phyloP scores from a whole-genome alignment of 2,888 invertebrate species.

The Steromphala cineraria region DNA sequence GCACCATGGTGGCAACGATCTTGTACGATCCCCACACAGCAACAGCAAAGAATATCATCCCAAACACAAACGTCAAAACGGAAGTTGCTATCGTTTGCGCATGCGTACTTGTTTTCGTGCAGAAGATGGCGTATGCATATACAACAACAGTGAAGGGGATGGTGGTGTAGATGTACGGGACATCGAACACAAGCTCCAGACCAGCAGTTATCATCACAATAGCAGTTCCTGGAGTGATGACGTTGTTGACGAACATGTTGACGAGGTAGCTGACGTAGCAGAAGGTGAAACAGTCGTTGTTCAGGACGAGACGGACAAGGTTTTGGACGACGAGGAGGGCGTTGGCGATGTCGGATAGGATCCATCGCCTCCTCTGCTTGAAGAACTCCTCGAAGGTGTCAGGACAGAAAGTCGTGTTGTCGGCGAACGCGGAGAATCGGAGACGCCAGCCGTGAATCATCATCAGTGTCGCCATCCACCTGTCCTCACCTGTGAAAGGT shows the following conservation, averaged over 20 bases:
- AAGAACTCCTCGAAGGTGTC: conserved; percentile 56
- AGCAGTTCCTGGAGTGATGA: conserved; percentile 55
- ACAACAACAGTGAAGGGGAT: conserved; percentile 40
- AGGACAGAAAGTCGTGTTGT: conserved; percentile 58
- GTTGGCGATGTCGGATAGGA: conserved; percentile 58
- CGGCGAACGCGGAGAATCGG: conserved; percentile 55
- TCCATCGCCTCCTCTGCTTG: conserved; percentile 56
- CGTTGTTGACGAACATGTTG: conserved; percentile 56
- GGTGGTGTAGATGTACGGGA: conserved; percentile 49
- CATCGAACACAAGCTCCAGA: conserved; percentile 50
- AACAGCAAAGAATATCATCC: conserved; percentile 39
- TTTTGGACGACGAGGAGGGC: conserved; percentile 52
- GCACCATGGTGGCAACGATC: conserved; percentile 38
- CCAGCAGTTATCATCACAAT: conserved; percentile 55
- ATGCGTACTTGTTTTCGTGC: conserved; percentile 36
- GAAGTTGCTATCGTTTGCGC: conserved; percentile 36
- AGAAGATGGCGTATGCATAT: conserved; percentile 43
- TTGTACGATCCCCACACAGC: conserved; percentile 47
- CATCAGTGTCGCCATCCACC: conserved; percentile 63
- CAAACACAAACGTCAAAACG: conserved; percentile 39
- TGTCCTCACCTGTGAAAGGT: conserved; percentile 60
- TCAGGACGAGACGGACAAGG: conserved; percentile 44
- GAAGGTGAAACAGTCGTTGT: conserved; percentile 54
- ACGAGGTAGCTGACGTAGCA: conserved; percentile 52
- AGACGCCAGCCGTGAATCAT: conserved; percentile 61